Evolutionary conservation across 2,113 vertebrate species (phyloP).

Genomic region (Ceyx margarethae): DNA sequence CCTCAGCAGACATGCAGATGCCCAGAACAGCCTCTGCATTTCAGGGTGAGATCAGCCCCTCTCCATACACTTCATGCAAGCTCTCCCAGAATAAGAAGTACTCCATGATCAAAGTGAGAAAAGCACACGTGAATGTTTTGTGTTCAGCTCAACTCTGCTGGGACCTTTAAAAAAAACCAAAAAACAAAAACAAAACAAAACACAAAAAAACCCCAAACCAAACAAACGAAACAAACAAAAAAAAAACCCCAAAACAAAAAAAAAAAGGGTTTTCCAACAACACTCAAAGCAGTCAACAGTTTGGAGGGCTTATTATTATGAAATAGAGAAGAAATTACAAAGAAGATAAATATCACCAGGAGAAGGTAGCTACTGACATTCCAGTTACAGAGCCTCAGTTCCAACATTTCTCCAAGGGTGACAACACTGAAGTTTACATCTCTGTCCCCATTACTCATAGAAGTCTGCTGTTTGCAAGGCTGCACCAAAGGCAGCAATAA

Average conservation of each 20-base stretch:
- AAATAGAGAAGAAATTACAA: neutral
- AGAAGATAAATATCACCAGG: neutral
- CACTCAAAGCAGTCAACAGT: neutral
- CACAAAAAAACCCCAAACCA: no score
- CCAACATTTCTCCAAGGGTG: neutral
- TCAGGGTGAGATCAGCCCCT: neutral
- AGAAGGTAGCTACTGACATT: neutral
- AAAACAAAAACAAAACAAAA: no score
- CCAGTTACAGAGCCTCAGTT: neutral
- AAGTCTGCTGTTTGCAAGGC: neutral
- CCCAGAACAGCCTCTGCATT: neutral
- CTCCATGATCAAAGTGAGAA: neutral
- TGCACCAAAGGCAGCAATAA: neutral
- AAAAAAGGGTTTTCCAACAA: neutral
- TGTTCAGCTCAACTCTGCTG: neutral
- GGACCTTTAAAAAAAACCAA: neutral
- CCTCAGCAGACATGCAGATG: neutral
- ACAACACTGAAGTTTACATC: neutral
- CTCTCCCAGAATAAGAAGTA: neutral
- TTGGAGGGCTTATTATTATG: neutral
- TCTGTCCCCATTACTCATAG: neutral
- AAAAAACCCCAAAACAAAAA: neutral
- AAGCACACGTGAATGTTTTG: fast-evolving
- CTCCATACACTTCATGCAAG: neutral
- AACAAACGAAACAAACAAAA: neutral